These are phyloP conservation scores for Scomberomorus guttatus DNA, from an alignment of 2,797 vertebrate genomes.

Conservation along the genomic window DNA sequence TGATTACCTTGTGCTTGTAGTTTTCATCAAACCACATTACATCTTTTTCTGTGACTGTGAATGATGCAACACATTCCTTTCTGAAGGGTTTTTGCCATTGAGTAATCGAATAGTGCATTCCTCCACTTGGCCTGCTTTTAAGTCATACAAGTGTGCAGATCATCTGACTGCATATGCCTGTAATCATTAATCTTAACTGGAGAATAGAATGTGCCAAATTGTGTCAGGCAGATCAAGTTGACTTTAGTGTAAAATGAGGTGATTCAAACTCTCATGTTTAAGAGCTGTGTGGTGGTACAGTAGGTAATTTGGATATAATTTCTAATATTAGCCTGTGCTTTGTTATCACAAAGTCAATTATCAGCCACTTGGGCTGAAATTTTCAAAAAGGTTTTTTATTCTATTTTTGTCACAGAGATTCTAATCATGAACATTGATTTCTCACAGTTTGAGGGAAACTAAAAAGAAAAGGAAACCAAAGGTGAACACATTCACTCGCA, in stretches of 20 bases:
- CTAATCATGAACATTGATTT: conserved; percentile 1
- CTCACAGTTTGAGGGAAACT: conserved; percentile 16
- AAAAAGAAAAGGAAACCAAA: conserved; percentile 13
- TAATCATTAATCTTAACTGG: neutral
- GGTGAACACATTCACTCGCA: conserved; percentile 21
- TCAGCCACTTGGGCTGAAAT: neutral
- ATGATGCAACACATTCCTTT: neutral
- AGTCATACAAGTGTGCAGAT: neutral
- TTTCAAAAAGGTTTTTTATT: conserved; percentile 1
- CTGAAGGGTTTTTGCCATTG: neutral
- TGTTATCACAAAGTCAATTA: neutral
- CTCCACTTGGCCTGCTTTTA: conserved; percentile 5
- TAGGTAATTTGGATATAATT: neutral
- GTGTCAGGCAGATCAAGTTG: neutral
- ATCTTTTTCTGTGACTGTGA: neutral
- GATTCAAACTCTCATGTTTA: neutral
- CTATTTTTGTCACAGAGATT: conserved; percentile 10
- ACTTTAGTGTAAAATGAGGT: neutral
- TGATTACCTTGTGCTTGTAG: neutral
- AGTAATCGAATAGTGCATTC: neutral
- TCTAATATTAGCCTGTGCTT: neutral
- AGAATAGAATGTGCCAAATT: neutral
- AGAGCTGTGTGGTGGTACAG: neutral
- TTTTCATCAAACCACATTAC: neutral
- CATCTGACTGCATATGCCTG: neutral